phyloP scores from a whole-genome alignment of 2,797 vertebrate species.

The Heteromormyrus szaboi region DNA sequence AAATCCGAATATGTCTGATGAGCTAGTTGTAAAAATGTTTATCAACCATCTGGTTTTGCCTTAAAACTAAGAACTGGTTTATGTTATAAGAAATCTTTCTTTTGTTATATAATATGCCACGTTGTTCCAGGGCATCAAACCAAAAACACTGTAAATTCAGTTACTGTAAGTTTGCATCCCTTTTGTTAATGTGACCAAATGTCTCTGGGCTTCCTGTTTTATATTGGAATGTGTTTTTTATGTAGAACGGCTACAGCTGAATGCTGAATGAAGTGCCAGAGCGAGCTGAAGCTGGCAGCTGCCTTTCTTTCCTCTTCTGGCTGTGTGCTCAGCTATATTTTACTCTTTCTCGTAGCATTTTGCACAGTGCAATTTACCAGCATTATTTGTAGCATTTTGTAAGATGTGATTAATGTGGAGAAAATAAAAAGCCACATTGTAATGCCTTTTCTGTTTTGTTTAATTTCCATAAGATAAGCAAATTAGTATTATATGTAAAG shows the following conservation, averaged over 20 bases:
- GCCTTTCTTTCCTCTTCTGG: not conserved
- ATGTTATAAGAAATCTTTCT: not conserved
- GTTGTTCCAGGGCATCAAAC: not conserved
- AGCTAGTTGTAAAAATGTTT: not conserved
- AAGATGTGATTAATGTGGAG: not conserved
- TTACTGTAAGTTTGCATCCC: not conserved
- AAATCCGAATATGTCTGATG: not conserved
- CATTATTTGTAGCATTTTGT: slow-evolving; percentile 16
- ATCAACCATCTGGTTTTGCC: not conserved
- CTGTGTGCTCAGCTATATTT: not conserved
- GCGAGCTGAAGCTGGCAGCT: not conserved
- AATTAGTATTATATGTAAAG: not conserved
- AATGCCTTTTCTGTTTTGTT: not conserved
- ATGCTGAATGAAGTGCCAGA: not conserved
- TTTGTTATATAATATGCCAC: not conserved
- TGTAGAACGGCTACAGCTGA: not conserved
- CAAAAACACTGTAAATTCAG: not conserved
- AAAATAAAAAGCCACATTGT: not conserved
- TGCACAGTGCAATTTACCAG: not conserved
- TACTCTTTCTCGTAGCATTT: not conserved
- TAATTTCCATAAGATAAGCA: not conserved
- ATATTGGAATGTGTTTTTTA: not conserved
- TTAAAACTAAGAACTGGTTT: not conserved
- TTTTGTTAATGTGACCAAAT: slow-evolving; percentile 1
- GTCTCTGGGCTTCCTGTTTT: not conserved